Evolutionary conservation across 2,888 invertebrate genomes (phyloP), one percentile per base, ranked within the genome.

Genomic region (Lasius platythorax): DNA sequence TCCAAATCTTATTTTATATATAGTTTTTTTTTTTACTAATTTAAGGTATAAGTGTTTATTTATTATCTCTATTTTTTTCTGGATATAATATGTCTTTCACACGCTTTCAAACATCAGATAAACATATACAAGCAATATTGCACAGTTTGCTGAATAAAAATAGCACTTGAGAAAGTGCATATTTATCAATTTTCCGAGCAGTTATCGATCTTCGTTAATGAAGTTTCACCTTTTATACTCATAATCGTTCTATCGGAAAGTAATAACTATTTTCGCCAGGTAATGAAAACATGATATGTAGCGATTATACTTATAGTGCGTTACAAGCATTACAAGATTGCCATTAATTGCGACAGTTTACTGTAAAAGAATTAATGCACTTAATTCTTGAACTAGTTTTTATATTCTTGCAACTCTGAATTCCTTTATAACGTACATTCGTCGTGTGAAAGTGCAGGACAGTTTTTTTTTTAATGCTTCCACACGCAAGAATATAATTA

Each of bases 101-200:
- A 37, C 37, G 37, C 28, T 61, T 58, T 74, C 37, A 30, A 23
- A 5, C 11, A 37, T 33, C 23, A 9, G 33, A 63, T 64, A 37
- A 23, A 23, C 33, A 64, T 33, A 50, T 2, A 15, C 11, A 40
- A 18, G 28, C 3, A 58, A 3, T 40, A 11, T 6, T 56, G 3
- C 56, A 37, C 3, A 72, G 18, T 12, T 58, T 12, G 30, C 8
- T 43, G 23, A 75, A 74, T 74, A 74, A 64, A 30, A 2, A 9
- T 11, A 18, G 5, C 23, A 23, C 23, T 75, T 64, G 75, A 75
- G 75, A 75, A 75, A 75, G 74, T 63, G 33, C 15, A 63, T 75
- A 63, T 23, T 63, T n/a, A 46, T 28, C 30, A 43, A 63, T 46
- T 15, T 75, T 50, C 11, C 4, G 2, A 75, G 33, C 58, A 43